Percentiles rank a stretch among this genome's conserved stretches.
Evolutionary conservation across 37 sponge, comb jelly and placozoan species (phyloP).

Genomic region (Chondrosia reniformis): DNA sequence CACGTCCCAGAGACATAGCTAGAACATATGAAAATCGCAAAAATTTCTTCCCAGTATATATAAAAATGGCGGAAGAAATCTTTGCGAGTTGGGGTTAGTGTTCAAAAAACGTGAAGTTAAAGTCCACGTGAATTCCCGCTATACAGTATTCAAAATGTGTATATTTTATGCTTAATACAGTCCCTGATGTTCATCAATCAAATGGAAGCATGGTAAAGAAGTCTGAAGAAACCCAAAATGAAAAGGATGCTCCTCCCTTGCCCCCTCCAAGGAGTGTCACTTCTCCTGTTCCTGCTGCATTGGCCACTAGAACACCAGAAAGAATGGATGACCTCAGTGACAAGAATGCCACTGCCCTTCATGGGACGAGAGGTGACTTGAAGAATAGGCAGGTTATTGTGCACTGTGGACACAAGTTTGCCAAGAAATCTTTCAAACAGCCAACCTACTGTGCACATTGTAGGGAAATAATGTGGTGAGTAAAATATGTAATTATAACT

Average conservation of each 20-base stretch:
- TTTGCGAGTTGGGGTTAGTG: no score
- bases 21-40: no score
- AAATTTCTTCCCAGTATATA: no score
- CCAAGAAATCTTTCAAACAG: slow-evolving; percentile 82
- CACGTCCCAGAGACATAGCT: no score
- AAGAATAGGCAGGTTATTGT: slow-evolving; percentile 33
- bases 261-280: not conserved
- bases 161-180: no score
- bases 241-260: not conserved
- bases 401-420: slow-evolving; percentile 81
- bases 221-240: not conserved
- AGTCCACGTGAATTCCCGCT: no score
- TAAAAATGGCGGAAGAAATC: no score
- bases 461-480: slow-evolving; percentile 86
- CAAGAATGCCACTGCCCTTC: slow-evolving; percentile 76
- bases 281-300: not conserved
- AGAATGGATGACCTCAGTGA: slow-evolving; percentile 34
- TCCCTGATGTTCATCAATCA: not conserved
- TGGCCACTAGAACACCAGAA: slow-evolving; percentile 40
- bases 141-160: no score
- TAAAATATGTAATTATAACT: no score
- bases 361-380: slow-evolving; percentile 72
- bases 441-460: slow-evolving; percentile 89
- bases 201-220: not conserved
- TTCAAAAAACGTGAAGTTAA: no score